Evolutionary conservation across 2,888 invertebrate species (phyloP), one percentile per base, ranked within the genome.

Genomic region (Agriopis leucophaearia): DNA sequence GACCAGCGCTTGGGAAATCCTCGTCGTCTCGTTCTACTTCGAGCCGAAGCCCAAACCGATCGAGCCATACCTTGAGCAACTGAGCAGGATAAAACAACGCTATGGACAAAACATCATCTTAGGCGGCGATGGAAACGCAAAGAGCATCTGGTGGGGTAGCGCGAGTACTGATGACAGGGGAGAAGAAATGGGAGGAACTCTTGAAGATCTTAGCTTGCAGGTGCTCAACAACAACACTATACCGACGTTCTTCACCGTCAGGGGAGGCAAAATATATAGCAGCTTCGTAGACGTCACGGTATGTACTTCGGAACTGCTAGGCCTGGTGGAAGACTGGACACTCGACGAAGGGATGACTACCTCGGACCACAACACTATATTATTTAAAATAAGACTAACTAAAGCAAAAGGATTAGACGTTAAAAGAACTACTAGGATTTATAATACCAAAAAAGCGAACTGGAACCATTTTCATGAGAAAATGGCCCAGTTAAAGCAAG

Each of bases 381-480:
- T 15, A 0, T 78, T 80, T 8, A 56, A 68, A 4, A 48, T 80
- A 0, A 67, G 50, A 0, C 0, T 69, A n/a, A 1, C 27, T n/a
- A 38, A 27, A 27, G 0, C 42, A 73, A 64, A 58, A 45, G 69
- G 64, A 0, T 51, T 54, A 0, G 13, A 27, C 1, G 62, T 74
- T 0, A 9, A 35, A 0, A 54, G 72, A 1, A 76, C 78, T 0
- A 60, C 59, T 5, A 64, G 75, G 45, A 47, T 16, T 10, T 78
- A 58, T 12, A 74, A 73, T 9, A 75, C 64, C 5, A 75, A 51
- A 50, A 78, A 76, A 64, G 76, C 73, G 0, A 68, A 75, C 38
- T 76, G 75, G 76, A 0, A 4, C 0, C n/a, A 66, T 0, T 78
- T 78, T 73, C 44, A 12, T 62, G 69, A 69, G 51, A 69, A 75